These are phyloP conservation scores for Latrodectus geometricus DNA, from an alignment of 1,140 invertebrate species.

Conservation along the genomic window DNA sequence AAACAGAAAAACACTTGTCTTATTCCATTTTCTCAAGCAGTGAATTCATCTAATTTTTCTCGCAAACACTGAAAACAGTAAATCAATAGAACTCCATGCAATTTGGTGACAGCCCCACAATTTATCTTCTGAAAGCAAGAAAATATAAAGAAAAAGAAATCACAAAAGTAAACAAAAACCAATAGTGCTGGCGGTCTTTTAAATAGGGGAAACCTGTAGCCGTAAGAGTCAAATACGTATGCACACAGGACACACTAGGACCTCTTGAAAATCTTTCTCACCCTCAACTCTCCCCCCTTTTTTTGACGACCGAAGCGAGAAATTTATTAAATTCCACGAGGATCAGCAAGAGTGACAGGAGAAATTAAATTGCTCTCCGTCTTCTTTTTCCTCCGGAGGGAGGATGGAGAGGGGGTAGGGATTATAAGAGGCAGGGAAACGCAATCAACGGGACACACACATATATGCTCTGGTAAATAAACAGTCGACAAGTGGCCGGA, in stretches of 20 bases:
- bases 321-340: slow-evolving; percentile 47
- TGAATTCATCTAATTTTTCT: neutral
- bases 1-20: neutral
- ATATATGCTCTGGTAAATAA: slow-evolving; percentile 35
- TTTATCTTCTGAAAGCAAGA: neutral
- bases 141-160: slow-evolving; percentile 1
- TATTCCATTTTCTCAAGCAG: too few relatives aligned
- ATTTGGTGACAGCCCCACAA: slow-evolving; percentile 5
- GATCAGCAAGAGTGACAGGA: slow-evolving; percentile 25
- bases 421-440: slow-evolving; percentile 50
- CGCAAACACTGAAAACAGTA: neutral
- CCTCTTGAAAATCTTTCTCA: slow-evolving; percentile 28
- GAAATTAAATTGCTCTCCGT: slow-evolving; percentile 47
- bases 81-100: neutral
- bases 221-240: slow-evolving; percentile 16
- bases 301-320: slow-evolving; percentile 9
- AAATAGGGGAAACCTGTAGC: slow-evolving; percentile 47
- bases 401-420: slow-evolving; percentile 27
- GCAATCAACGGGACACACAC: slow-evolving; percentile 49
- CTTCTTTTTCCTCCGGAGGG: neutral
- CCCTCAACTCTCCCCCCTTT: too few relatives aligned
- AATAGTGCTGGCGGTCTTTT: slow-evolving; percentile 7
- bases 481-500: slow-evolving; percentile 35
- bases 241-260: neutral
- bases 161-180: slow-evolving; percentile 39